Conservation (phyloP, 2,797 vertebrate species). For the Schizopygopsis malacanthus region DNA sequence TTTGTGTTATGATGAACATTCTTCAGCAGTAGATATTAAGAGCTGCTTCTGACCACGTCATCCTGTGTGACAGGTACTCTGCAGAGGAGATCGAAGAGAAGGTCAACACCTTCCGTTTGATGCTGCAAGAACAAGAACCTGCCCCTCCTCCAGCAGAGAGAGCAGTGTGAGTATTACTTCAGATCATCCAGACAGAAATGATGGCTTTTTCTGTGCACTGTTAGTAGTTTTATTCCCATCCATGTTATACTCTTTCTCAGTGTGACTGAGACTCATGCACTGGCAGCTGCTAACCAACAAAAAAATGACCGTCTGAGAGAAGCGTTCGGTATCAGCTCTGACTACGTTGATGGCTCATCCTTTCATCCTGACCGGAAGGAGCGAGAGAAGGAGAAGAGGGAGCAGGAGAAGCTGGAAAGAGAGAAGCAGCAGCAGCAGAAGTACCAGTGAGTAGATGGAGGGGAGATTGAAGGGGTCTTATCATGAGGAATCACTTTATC, state of each 20-base stretch:
- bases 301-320: conserved; percentile 90
- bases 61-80: conserved; percentile 79
- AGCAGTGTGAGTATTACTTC: conserved; percentile 75
- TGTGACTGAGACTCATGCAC: conserved; percentile 89
- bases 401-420: conserved; percentile 81
- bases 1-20: too few relatives aligned
- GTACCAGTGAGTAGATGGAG: conserved; percentile 72
- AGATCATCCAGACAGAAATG: neutral
- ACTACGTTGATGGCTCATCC: conserved; percentile 91
- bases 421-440: conserved; percentile 79
- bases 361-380: conserved; percentile 90
- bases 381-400: conserved; percentile 81
- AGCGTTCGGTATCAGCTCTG: conserved; percentile 89
- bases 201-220: neutral
- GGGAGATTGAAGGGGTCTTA: too few relatives aligned
- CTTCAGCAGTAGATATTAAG: neutral
- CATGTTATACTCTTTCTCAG: conserved; percentile 64
- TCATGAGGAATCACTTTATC: neutral
- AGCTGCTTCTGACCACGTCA: neutral
- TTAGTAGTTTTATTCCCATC: neutral
- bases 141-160: conserved; percentile 75
- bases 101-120: conserved; percentile 91
- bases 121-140: conserved; percentile 90
- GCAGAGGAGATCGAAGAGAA: conserved; percentile 92
- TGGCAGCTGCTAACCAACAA: conserved; percentile 92